Conservation (phyloP, 2,888 invertebrate species). For the Caenorhabditis sp. region DNA sequence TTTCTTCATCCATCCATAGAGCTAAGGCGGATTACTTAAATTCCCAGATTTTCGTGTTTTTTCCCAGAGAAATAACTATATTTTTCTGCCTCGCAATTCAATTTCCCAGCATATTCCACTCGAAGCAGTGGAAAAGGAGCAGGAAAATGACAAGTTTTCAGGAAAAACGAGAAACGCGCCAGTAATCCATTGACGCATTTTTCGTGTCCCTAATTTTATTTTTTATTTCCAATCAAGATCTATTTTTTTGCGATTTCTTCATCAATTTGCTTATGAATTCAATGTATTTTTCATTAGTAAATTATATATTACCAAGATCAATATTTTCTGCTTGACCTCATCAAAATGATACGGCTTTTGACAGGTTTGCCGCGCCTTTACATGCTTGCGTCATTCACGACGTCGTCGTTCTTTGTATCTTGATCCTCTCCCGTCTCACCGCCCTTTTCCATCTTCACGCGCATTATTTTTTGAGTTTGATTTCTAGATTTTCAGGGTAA, state of each 20-base stretch:
- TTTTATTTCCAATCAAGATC: neutral
- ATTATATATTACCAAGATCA: too few species aligned
- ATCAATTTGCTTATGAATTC: neutral
- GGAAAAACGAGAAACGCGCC: conserved; percentile 18
- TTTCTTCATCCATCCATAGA: too few species aligned
- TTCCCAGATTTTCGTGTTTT: too few species aligned
- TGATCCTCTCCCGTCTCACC: conserved; percentile 6
- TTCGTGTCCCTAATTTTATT: neutral
- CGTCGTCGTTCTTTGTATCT: conserved; percentile 6
- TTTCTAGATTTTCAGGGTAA: conserved; percentile 42
- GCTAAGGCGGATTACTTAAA: too few species aligned
- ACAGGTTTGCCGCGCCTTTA: neutral
- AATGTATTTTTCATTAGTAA: neutral
- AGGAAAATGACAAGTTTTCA: too few species aligned
- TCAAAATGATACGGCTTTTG: neutral
- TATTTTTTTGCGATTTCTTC: too few species aligned
- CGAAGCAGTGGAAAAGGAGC: too few species aligned
- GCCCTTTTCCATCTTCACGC: neutral
- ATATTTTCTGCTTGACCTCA: too few species aligned
- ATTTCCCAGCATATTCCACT: too few species aligned
- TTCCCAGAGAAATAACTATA: too few species aligned
- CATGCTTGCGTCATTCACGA: conserved; percentile 27
- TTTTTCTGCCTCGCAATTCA: too few species aligned
- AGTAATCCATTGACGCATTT: conserved; percentile 17
- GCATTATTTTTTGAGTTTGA: neutral